Base-by-base conservation (phyloP, 2,888 invertebrate genomes). In the Zele albiditarsus region DNA sequence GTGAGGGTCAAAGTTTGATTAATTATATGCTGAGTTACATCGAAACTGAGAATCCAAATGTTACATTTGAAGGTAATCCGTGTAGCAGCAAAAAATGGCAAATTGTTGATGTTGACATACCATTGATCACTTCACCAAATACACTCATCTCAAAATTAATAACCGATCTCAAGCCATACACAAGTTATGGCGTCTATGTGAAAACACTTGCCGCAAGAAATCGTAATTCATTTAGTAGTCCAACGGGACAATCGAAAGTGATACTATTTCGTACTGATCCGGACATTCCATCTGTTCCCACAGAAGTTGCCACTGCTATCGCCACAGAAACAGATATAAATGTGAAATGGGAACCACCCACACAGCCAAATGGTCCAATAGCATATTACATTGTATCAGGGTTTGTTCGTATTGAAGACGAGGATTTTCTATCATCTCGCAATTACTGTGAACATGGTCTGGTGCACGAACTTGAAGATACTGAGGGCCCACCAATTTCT, bases 151-250 rank as follows among this genome's bases (percentile, higher is more conserved):
- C 82, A 3, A 83, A 83, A 33, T 27, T 77, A 14, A 83, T 92
- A 27, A 83, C 88, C 0, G 88, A 91, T 63, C 89, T 96, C 23
- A 90, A 92, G 76, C 93, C 94, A 0, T 92, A 91, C 86, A 94
- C 94, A 0, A 91, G 91, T 63, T 97, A 97, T 87, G 94, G 93
- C 0, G 92, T 92, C 74, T 94, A 95, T 84, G 92, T 97, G 14
- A 93, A 94, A 84, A 93, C 94, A 0, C 92, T 93, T 81, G 91
- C 91, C 0, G 88, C 91, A 14, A 70, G 79, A 12, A 62, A 77
- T n/a, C 78, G 71, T 62, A 77, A 77, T 66, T 74, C 69, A 16
- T 58, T 73, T 53, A 60, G 68, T 12, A 78, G 80, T 62, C 77
- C 77, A 12, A 85, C 86, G 0, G 87, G 87, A 3, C 86, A 84